phyloP scores from a whole-genome alignment of 2,797 vertebrate species.

The Rhabdomys pumilio region DNA sequence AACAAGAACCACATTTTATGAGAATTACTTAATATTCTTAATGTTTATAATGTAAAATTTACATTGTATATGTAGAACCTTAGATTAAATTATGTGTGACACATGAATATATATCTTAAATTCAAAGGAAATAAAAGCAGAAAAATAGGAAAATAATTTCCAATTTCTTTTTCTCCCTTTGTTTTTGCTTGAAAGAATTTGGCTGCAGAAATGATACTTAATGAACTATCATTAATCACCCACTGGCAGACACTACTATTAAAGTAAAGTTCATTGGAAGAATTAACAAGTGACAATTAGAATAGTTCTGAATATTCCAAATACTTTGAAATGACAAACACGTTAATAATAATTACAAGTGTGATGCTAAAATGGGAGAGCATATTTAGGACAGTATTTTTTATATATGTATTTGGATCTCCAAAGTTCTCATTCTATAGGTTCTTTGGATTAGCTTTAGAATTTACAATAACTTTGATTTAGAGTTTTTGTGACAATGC shows the following conservation, averaged over 20 bases:
- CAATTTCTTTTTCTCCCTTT: not conserved
- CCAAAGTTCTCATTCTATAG: not conserved
- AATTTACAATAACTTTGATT: constrained; percentile 27
- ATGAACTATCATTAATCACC: constrained; percentile 78
- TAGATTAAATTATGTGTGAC: not conserved
- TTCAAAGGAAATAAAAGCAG: not conserved
- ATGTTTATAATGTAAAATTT: not conserved
- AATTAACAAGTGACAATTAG: constrained; percentile 61
- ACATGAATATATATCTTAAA: not conserved
- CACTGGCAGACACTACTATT: not conserved
- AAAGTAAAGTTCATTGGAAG: constrained; percentile 15
- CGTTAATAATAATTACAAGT: constrained; percentile 7
- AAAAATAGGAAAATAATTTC: not conserved
- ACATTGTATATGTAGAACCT: no score
- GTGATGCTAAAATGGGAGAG: constrained; percentile 14
- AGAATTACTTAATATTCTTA: constrained; percentile 16
- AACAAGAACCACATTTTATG: not conserved
- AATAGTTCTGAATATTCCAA: constrained; percentile 34
- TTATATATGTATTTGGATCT: not conserved
- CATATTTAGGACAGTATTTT: not conserved
- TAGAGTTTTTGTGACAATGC: not conserved
- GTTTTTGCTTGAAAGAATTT: constrained; percentile 51
- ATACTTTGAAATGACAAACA: constrained; percentile 31
- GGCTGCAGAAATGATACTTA: constrained; percentile 50
- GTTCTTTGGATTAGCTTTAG: not conserved